A percentile compares a stretch with the other conserved stretches of the same genome.
These are phyloP conservation scores for Chrysina gloriosa DNA, from an alignment of 2,888 invertebrate genomes.

Conservation along the genomic window DNA sequence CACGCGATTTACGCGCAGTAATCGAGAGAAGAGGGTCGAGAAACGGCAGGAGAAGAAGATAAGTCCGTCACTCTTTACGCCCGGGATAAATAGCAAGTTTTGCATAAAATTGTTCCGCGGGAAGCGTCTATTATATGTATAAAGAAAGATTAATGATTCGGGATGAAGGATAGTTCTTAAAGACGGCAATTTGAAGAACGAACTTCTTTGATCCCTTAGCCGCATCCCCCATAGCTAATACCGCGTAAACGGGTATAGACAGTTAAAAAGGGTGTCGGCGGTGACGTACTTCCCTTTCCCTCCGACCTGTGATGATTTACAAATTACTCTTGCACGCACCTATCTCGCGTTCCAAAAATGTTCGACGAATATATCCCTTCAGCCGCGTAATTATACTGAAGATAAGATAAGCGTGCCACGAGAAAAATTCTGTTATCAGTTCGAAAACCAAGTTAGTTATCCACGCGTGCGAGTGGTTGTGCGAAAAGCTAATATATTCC, in stretches of 20 bases:
- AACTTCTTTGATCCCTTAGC: slow-evolving; percentile 42
- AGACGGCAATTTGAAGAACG: slow-evolving; percentile 51
- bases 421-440: slow-evolving; percentile 28
- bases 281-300: not conserved
- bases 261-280: slow-evolving; percentile 1
- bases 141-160: slow-evolving; percentile 55
- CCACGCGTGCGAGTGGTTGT: not conserved
- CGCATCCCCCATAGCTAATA: not conserved
- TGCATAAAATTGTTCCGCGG: slow-evolving; percentile 60
- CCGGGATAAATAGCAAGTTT: slow-evolving; percentile 57
- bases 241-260: slow-evolving; percentile 1
- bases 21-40: slow-evolving; percentile 53
- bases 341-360: not conserved
- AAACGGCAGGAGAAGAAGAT: slow-evolving; percentile 50
- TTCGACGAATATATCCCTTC: not conserved
- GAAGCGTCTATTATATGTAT: slow-evolving; percentile 45
- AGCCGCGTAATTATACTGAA: slow-evolving; percentile 11
- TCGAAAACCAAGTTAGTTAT: slow-evolving; percentile 4
- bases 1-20: slow-evolving; percentile 61
- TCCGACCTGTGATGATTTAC: slow-evolving; percentile 9
- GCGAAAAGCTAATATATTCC: slow-evolving; percentile 24
- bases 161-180: slow-evolving; percentile 57
- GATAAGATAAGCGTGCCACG: slow-evolving; percentile 6
- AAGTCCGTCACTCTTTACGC: slow-evolving; percentile 57
- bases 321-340: slow-evolving; percentile 12